Evolutionary conservation across 2,113 vertebrate genomes (phyloP).

Genomic region (Elachura formosa): DNA sequence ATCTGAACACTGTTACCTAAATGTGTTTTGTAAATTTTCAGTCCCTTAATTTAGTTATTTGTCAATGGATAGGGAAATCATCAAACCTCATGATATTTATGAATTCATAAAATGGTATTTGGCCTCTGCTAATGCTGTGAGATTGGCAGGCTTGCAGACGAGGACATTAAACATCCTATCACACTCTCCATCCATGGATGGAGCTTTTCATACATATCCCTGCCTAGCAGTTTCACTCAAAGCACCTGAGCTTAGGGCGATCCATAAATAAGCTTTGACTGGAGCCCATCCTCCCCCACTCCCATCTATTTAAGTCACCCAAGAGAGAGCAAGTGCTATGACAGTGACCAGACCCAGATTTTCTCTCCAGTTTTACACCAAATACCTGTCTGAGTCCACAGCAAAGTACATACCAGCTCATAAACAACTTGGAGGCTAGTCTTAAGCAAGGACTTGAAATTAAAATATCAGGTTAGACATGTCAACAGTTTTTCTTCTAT

Average conservation of each 20-base stretch:
- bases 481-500: background rate
- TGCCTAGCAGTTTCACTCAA: background rate
- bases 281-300: rapidly evolving
- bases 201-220: background rate
- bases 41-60: background rate
- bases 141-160: background rate
- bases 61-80: background rate
- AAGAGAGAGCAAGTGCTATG: background rate
- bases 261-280: background rate
- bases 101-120: background rate
- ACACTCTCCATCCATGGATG: background rate
- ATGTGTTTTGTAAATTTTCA: background rate
- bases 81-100: background rate
- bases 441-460: background rate
- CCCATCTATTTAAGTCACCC: background rate
- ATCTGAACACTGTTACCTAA: background rate
- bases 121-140: background rate
- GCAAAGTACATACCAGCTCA: background rate
- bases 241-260: background rate
- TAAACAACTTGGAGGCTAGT: background rate
- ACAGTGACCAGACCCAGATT: background rate
- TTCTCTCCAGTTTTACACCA: background rate
- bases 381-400: background rate
- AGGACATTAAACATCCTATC: background rate
- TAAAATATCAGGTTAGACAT: background rate